Base-by-base conservation (phyloP, 1,140 invertebrate genomes). In the Micrasema longulum region DNA sequence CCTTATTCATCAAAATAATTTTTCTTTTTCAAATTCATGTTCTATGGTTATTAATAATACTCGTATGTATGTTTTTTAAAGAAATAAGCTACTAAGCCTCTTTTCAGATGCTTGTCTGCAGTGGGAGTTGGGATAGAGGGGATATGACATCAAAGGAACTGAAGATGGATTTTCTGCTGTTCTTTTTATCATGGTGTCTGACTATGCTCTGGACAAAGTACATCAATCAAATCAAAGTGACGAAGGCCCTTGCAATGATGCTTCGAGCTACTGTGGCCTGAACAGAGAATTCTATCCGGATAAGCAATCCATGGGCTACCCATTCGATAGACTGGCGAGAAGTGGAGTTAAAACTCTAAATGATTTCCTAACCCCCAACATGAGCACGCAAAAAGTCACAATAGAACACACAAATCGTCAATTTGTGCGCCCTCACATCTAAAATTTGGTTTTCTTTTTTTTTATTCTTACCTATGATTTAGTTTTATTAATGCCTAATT, bases 161-260 rank as follows among this genome's bases (percentile, higher is more conserved):
- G 78, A 85, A 2, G 85, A 88, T 64, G 93, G 93, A 12, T 89
- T 89, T 77, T 80, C 82, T 0, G 89, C 90, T 78, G 88, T 93
- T 55, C 79, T 95, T 1, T 95, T 95, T 79, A 89, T 90, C 31
- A 95, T 95, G 92, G 84, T 95, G 11, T 92, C 93, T 20, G 89
- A 95, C 81, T 92, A 89, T 78, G 83, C 85, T 12, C 86, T 88
- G 6, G 93, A 95, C 76, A 85, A 82, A 79, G 90, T 92, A 9
- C 4, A 14, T 18, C 43, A 2, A 45, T 3, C 3, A 45, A 76
- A 79, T 5, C 77, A 78, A 10, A 76, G 65, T n/a, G 16, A 60
- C 5, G 31, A 80, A 1, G 70, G 66, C 5, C 16, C 31, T 9
- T 93, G 92, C 79, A 88, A 88, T 60, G 90, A 92, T 78, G 91